phyloP scores from a whole-genome alignment of 1,140 invertebrate genomes.

The Theocolax elegans region DNA sequence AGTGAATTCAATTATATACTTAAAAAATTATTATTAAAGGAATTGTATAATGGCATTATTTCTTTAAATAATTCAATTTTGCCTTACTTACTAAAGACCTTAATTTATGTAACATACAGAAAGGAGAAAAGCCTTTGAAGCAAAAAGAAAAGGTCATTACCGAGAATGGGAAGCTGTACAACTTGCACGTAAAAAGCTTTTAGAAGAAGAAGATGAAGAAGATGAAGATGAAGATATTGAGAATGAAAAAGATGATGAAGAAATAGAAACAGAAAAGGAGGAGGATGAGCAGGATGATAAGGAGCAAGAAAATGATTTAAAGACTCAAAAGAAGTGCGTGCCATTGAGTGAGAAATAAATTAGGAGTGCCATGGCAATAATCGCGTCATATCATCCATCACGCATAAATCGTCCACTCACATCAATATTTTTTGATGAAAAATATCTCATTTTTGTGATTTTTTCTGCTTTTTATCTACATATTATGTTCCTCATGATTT shows the following conservation, averaged over 20 bases:
- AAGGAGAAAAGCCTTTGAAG: slow-evolving; percentile 83
- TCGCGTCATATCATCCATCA: slow-evolving; percentile 45
- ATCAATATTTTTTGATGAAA: slow-evolving; percentile 46
- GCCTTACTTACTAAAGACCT: too few species aligned
- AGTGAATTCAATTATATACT: too few species aligned
- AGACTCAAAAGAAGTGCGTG: slow-evolving; percentile 62
- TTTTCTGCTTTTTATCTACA: slow-evolving; percentile 28
- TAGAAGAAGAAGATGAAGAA: slow-evolving; percentile 89
- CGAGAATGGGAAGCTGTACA: slow-evolving; percentile 96
- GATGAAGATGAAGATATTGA: slow-evolving; percentile 85
- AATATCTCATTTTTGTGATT: slow-evolving; percentile 45
- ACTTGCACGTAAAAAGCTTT: slow-evolving; percentile 87
- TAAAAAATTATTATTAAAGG: too few species aligned
- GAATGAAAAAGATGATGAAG: slow-evolving; percentile 73
- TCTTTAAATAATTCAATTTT: slow-evolving; percentile 14
- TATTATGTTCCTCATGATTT: slow-evolving; percentile 11
- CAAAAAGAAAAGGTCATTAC: slow-evolving; percentile 95
- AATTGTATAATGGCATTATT: not conserved
- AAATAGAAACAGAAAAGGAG: slow-evolving; percentile 45
- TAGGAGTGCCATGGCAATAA: slow-evolving; percentile 47
- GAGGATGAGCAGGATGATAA: slow-evolving; percentile 77
- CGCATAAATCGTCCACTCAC: slow-evolving; percentile 45
- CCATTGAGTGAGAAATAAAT: slow-evolving; percentile 58
- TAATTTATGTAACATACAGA: slow-evolving; percentile 68
- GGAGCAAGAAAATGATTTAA: slow-evolving; percentile 72